Evolutionary conservation across 2,888 invertebrate genomes (phyloP), one percentile per base, ranked within the genome.

Genomic region (Tolmerus cingulatus): DNA sequence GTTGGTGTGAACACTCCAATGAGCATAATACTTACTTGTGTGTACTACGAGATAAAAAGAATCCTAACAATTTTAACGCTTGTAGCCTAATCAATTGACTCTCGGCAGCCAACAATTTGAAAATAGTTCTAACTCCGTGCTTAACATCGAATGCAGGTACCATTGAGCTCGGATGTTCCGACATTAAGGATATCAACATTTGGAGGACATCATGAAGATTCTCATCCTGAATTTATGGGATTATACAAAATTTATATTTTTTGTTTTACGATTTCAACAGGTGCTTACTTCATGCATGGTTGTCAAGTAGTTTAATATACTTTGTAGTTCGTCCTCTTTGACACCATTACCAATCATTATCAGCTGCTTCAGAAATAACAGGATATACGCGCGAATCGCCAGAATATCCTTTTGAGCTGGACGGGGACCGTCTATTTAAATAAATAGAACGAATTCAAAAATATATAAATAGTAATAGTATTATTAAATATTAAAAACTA

Each of bases 131-230:
- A 86, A 99, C 97, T 88, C 99, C 99, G 90, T 97, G 97, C 94
- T 99, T 99, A 89, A 97, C 96, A 93, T 99, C 99, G 93, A 99
- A 99, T 86, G 98, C 98, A 57, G 99, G 99, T 90, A 99, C 99
- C 98, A 99, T 98, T 3, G 98, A 98, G 90, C 98, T 97, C 0
- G 99, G 99, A 92, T 99, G 98, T 92, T 99, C 99, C 9, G 98
- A 97, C 97, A 99, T 98, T 89, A 99, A 93, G 0, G 97, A 97
- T 92, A 99, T 99, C 90, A 98, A 94, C 96, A 99, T 97, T 94
- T 98, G 98, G 89, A 99, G 94, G 5, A 99, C 99, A 92, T 99
- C 99, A 91, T 98, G 98, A 88, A 99, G 94, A 93, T 99, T 99
- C 93, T 99, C 99, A 93, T 99, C 99, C 97, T 92, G 87, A 14